Percentiles rank a stretch among this genome's conserved stretches.
Evolutionary conservation across 2,888 invertebrate species (phyloP).

Genomic region (Epinotia ramella): DNA sequence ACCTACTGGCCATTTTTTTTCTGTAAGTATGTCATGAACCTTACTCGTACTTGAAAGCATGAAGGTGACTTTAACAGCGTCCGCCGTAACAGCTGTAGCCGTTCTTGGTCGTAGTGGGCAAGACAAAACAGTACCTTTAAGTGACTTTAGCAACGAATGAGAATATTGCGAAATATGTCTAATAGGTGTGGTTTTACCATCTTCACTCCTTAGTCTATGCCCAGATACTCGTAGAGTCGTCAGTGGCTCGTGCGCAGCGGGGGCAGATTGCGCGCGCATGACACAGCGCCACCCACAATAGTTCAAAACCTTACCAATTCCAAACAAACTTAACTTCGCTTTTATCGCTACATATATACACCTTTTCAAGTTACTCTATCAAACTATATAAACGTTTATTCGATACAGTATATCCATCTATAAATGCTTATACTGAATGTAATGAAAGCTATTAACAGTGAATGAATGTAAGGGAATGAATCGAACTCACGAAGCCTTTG

Average conservation of each 20-base stretch:
- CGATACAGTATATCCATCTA: slow-evolving; percentile 38
- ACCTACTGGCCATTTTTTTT: too few relatives aligned
- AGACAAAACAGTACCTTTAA: too few relatives aligned
- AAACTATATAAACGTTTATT: slow-evolving; percentile 27
- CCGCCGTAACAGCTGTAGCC: too few relatives aligned
- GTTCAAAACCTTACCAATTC: slow-evolving; percentile 17
- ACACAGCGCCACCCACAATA: slow-evolving; percentile 69
- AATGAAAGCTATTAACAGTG: slow-evolving; percentile 36
- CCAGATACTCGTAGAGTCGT: slow-evolving; percentile 71
- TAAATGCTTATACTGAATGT: slow-evolving; percentile 21
- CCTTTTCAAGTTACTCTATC: not conserved
- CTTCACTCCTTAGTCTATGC: slow-evolving; percentile 51
- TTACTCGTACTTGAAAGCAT: too few relatives aligned
- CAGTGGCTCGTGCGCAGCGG: slow-evolving; percentile 66
- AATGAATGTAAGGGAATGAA: slow-evolving; percentile 24
- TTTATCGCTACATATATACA: not conserved
- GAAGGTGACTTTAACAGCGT: too few relatives aligned
- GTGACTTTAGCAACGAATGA: too few relatives aligned
- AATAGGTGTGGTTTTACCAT: not conserved
- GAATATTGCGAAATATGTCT: too few relatives aligned
- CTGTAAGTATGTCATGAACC: too few relatives aligned
- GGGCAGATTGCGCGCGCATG: slow-evolving; percentile 80
- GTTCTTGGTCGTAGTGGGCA: too few relatives aligned
- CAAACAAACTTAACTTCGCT: slow-evolving; percentile 3
- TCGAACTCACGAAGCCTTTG: slow-evolving; percentile 32